Evolutionary conservation across 2,888 invertebrate genomes (phyloP), one percentile per base, ranked within the genome.

Genomic region (Sicus ferrugineus): DNA sequence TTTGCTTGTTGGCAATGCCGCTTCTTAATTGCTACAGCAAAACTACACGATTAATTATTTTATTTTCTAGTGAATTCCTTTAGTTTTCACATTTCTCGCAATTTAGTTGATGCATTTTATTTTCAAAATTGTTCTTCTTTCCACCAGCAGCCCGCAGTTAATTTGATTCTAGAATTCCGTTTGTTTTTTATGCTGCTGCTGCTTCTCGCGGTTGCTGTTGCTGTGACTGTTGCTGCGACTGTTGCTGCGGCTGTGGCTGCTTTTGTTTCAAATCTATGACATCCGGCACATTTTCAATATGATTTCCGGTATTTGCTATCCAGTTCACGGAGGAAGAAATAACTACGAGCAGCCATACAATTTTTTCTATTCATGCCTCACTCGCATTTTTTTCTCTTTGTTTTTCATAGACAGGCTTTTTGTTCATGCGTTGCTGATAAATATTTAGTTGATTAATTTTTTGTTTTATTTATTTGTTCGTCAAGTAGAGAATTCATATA

Each of bases 231-330:
- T 5, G 34, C 11, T 34, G 34, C 11, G 5, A 7, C 11, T 34
- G 14, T 14, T 34, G 34, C 14, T 34, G 34, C 14, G 7, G 34
- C 9, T 34, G 9, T 16, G 14, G 34, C 23, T 63, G 46, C 30
- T 64, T 56, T 56, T 56, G 54, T 68, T 42, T 48, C 38, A 64
- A 61, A 54, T 65, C 69, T 65, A 64, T 69, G 64, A 46, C 72
- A 65, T 72, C 72, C 72, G 72, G 72, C 42, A 72, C 54, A 67
- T 69, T 64, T 69, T 69, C 65, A 67, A 72, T 67, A 67, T 67
- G 67, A 69, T 67, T 72, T 72, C 72, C 72, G 72, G 72, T 61
- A 58, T 58, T 54, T 56, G 50, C 34, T 50, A 42, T 54, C 28
- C 23, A 34, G 26, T 34, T 34, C 38, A 30, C 31, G n/a, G 16